phyloP scores from a whole-genome alignment of 1,140 invertebrate genomes.

The Cataglyphis hispanica region DNA sequence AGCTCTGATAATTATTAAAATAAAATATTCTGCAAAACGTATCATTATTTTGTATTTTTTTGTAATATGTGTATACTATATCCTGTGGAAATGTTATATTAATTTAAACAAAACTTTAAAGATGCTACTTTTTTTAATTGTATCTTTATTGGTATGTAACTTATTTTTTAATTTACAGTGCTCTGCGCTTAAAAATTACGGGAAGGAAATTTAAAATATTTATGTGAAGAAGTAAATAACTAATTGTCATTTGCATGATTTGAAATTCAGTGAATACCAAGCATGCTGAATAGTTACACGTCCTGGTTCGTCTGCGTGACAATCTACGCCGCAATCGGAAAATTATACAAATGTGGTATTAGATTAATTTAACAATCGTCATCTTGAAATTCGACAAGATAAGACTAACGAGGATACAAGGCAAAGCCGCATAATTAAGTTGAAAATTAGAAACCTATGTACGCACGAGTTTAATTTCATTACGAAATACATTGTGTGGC shows the following conservation, averaged over 20 bases:
- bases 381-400: slow-evolving; percentile 29
- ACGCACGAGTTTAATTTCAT: slow-evolving; percentile 35
- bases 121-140: background rate
- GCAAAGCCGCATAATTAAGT: slow-evolving; percentile 21
- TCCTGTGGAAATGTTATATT: background rate
- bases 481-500: slow-evolving; percentile 38
- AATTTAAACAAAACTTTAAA: background rate
- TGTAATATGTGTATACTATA: background rate
- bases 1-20: background rate
- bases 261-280: slow-evolving; percentile 13
- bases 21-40: background rate
- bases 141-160: background rate
- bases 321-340: background rate
- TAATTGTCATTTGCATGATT: background rate
- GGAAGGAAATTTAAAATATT: too few relatives aligned
- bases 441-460: slow-evolving; percentile 38
- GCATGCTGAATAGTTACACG: slow-evolving; percentile 4
- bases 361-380: slow-evolving; percentile 46
- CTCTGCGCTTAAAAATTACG: background rate
- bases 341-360: slow-evolving; percentile 13
- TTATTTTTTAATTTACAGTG: background rate
- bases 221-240: background rate
- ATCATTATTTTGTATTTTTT: background rate
- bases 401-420: slow-evolving; percentile 36
- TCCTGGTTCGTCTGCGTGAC: slow-evolving; percentile 10